phyloP scores from a whole-genome alignment of 2,113 vertebrate genomes.

The Raja brachyura region DNA sequence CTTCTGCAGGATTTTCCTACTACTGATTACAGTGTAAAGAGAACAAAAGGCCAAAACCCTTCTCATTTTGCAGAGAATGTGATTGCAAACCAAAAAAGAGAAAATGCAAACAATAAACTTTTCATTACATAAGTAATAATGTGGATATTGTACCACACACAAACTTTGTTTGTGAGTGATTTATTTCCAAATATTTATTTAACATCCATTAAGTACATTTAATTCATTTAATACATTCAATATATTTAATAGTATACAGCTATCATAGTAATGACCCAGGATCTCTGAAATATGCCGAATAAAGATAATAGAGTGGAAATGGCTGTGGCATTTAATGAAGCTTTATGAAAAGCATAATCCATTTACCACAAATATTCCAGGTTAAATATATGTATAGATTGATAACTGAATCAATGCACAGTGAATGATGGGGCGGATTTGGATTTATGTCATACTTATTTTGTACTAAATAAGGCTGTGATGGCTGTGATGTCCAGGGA shows the following conservation, averaged over 20 bases:
- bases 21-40: background rate
- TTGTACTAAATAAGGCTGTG: too few relatives aligned
- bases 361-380: background rate
- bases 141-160: background rate
- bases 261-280: background rate
- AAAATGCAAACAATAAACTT: background rate
- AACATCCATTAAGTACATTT: background rate
- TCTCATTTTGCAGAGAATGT: background rate
- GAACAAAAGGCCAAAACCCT: background rate
- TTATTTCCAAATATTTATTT: background rate
- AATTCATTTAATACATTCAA: too few relatives aligned
- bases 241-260: background rate
- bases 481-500: background rate
- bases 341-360: constrained; percentile 20
- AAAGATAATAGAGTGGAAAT: background rate
- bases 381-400: background rate
- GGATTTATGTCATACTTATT: background rate
- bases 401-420: background rate
- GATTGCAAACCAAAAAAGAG: background rate
- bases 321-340: background rate
- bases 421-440: background rate
- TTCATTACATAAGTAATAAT: background rate
- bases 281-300: background rate
- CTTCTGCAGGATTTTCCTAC: background rate
- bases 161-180: background rate